Conservation (phyloP, 2,797 vertebrate genomes). For the Poecilia gillii region DNA sequence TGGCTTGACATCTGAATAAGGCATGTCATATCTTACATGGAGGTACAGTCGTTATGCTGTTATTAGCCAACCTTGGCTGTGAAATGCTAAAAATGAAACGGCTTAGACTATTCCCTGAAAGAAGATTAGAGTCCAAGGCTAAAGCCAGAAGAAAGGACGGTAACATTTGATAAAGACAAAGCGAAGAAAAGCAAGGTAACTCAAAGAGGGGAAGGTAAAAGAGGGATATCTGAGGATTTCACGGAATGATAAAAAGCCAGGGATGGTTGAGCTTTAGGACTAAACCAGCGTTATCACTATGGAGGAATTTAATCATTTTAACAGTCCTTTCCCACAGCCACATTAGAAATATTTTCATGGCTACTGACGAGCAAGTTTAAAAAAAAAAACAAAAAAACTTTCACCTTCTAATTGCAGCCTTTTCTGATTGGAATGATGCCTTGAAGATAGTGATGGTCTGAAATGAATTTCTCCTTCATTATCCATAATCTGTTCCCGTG, state of each 20-base stretch:
- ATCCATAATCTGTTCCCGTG: constrained; percentile 63
- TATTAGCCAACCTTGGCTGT: constrained; percentile 65
- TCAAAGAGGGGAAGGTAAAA: constrained; percentile 57
- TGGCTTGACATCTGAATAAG: constrained; percentile 37
- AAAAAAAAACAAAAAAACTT: constrained; percentile 35
- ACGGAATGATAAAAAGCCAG: constrained; percentile 65
- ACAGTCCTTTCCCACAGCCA: constrained; percentile 28
- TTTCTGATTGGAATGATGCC: constrained; percentile 49
- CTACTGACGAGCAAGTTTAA: constrained; percentile 35
- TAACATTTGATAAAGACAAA: constrained; percentile 69
- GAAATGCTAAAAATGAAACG: constrained; percentile 82
- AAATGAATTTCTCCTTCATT: constrained; percentile 63
- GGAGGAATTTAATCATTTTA: constrained; percentile 62
- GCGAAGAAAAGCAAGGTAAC: constrained; percentile 58
- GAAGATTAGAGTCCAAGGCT: constrained; percentile 81
- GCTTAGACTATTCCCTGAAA: constrained; percentile 77
- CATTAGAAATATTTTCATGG: constrained; percentile 49
- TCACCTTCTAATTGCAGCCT: constrained; percentile 56
- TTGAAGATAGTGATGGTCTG: constrained; percentile 50
- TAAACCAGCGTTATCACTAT: constrained; percentile 64
- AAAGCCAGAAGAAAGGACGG: constrained; percentile 67
- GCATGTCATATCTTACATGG: constrained; percentile 47
- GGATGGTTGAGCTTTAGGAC: constrained; percentile 69
- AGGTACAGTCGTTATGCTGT: constrained; percentile 45
- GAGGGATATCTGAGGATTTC: constrained; percentile 73